Conservation (phyloP, 2,888 invertebrate species). For the Hypena proboscidalis region DNA sequence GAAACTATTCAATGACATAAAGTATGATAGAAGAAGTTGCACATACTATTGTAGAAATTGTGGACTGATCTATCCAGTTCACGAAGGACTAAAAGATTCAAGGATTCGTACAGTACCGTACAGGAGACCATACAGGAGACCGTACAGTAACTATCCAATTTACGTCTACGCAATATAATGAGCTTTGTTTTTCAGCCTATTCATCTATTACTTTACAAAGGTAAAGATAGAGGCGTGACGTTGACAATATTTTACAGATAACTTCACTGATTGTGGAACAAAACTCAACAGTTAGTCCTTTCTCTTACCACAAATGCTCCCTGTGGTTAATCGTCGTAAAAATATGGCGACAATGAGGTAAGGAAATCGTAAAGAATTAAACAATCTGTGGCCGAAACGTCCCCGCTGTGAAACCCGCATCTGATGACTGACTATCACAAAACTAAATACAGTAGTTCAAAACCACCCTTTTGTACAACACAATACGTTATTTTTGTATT, state of each 20-base stretch:
- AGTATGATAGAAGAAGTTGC: no score
- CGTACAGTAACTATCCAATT: no score
- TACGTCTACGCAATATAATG: no score
- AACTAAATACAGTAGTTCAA: slow-evolving; percentile 60
- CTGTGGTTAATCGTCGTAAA: slow-evolving; percentile 26
- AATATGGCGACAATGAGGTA: slow-evolving; percentile 22
- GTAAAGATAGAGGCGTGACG: background rate
- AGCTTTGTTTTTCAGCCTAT: no score
- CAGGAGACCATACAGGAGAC: no score
- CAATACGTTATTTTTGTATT: slow-evolving; percentile 65
- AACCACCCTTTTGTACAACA: slow-evolving; percentile 63
- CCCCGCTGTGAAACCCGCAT: slow-evolving; percentile 64
- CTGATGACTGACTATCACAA: slow-evolving; percentile 55
- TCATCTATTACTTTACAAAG: background rate
- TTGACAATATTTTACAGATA: slow-evolving; percentile 9
- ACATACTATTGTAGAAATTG: no score
- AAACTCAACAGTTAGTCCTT: slow-evolving; percentile 32
- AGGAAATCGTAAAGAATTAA: slow-evolving; percentile 29
- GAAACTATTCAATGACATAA: no score
- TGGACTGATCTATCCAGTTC: no score
- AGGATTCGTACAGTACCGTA: no score
- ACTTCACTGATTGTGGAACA: slow-evolving; percentile 19
- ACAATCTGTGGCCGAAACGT: slow-evolving; percentile 36
- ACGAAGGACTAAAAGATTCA: no score
- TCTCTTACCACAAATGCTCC: slow-evolving; percentile 24